A percentile compares a stretch with the other conserved stretches of the same genome.
phyloP scores from a whole-genome alignment of 1,140 invertebrate genomes.

The Heliconius melpomene region DNA sequence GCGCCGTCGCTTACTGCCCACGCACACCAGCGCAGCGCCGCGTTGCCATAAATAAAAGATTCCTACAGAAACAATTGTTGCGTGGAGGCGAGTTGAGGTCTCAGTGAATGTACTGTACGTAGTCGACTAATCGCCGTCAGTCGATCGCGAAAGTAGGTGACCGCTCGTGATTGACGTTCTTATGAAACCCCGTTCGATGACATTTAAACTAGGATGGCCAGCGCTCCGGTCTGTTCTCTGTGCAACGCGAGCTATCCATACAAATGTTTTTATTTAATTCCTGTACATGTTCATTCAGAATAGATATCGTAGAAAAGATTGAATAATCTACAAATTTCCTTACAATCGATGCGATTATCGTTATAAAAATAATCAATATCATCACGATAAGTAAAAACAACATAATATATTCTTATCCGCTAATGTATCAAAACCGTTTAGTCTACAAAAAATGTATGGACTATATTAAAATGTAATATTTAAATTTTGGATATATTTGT shows the following conservation, averaged over 20 bases:
- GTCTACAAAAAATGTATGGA: not conserved
- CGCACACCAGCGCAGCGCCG: conserved; percentile 63
- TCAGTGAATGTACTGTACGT: conserved; percentile 77
- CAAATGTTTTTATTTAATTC: not conserved
- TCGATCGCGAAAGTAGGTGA: conserved; percentile 80
- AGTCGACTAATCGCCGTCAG: conserved; percentile 76
- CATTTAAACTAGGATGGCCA: conserved; percentile 75
- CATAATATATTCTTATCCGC: not conserved
- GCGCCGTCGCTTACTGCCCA: conserved; percentile 70
- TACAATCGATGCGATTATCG: conserved; percentile 25
- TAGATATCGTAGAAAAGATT: not conserved
- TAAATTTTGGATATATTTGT: conserved; percentile 43
- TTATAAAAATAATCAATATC: conserved; percentile 25
- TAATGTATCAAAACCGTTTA: not conserved
- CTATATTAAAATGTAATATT: conserved; percentile 5
- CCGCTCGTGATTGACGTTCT: conserved; percentile 78
- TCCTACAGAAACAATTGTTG: conserved; percentile 81
- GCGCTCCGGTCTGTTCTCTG: conserved; percentile 25
- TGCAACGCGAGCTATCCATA: not conserved
- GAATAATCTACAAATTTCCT: conserved; percentile 3
- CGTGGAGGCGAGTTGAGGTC: conserved; percentile 77
- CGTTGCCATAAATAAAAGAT: conserved; percentile 80
- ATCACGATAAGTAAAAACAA: conserved; percentile 12
- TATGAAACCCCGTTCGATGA: conserved; percentile 78
- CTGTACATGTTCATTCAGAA: not conserved